These are phyloP conservation scores for Arion vulgaris DNA, from an alignment of 1,140 invertebrate species.

Conservation along the genomic window DNA sequence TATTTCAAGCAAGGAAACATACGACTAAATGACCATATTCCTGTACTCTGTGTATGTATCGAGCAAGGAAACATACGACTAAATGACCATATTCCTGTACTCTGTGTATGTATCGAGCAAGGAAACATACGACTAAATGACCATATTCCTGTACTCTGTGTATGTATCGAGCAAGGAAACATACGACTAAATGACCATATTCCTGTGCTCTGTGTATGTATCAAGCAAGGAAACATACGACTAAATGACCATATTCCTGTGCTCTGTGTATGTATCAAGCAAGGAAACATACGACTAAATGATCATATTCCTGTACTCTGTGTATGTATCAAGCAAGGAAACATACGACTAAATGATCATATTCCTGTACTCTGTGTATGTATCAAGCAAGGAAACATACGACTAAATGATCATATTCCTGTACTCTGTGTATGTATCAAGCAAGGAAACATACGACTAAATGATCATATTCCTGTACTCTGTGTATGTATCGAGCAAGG, in stretches of 20 bases:
- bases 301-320: neutral
- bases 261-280: neutral
- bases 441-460: neutral
- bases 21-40: neutral
- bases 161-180: neutral
- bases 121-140: neutral
- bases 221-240: neutral
- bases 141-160: conserved; percentile 1
- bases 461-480: neutral
- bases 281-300: neutral
- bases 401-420: neutral
- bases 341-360: neutral
- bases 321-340: neutral
- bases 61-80: neutral
- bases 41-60: neutral
- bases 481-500: neutral
- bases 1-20: neutral
- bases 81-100: neutral
- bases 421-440: neutral
- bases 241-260: neutral
- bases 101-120: neutral
- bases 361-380: neutral
- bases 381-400: neutral
- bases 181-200: neutral
- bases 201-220: neutral